phyloP scores from a whole-genome alignment of 2,888 invertebrate genomes.

The Pachymerium ferrugineum region DNA sequence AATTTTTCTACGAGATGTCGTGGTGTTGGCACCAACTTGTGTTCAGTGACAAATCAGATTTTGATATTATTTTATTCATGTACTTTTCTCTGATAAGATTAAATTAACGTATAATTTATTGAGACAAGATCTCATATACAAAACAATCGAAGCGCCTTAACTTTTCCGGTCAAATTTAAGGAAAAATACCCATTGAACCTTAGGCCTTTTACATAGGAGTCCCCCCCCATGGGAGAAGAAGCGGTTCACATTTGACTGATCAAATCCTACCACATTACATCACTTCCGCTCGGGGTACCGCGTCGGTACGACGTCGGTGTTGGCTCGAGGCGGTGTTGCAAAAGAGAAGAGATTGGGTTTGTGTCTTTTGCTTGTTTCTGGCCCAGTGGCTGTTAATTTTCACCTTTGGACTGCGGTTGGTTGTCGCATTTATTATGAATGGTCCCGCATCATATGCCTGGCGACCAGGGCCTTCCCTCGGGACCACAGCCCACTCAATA shows the following conservation, averaged over 20 bases:
- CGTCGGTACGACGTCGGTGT: slow-evolving; percentile 2
- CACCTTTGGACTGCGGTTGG: slow-evolving; percentile 13
- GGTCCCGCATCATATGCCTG: slow-evolving; percentile 4
- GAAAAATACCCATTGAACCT: too few relatives aligned
- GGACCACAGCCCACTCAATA: not conserved
- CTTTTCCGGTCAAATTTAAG: too few relatives aligned
- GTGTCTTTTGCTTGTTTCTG: slow-evolving; percentile 1
- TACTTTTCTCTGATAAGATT: too few relatives aligned
- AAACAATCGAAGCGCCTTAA: too few relatives aligned
- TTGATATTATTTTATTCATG: not conserved
- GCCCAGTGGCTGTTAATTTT: slow-evolving; percentile 13
- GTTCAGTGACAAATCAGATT: not conserved
- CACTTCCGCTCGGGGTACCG: not conserved
- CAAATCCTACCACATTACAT: not conserved
- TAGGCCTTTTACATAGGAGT: too few relatives aligned
- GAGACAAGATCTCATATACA: too few relatives aligned
- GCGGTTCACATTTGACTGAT: not conserved
- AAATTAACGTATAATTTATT: too few relatives aligned
- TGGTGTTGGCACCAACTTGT: not conserved
- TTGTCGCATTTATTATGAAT: slow-evolving; percentile 13
- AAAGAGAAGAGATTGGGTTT: slow-evolving; percentile 4
- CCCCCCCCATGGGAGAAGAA: not conserved
- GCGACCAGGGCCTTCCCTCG: not conserved
- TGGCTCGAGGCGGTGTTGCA: slow-evolving; percentile 8
- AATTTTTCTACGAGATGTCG: too few relatives aligned